Evolutionary conservation across 2,888 invertebrate genomes (phyloP), one percentile per base, ranked within the genome.

Genomic region (Pandemis cinnamomeana): DNA sequence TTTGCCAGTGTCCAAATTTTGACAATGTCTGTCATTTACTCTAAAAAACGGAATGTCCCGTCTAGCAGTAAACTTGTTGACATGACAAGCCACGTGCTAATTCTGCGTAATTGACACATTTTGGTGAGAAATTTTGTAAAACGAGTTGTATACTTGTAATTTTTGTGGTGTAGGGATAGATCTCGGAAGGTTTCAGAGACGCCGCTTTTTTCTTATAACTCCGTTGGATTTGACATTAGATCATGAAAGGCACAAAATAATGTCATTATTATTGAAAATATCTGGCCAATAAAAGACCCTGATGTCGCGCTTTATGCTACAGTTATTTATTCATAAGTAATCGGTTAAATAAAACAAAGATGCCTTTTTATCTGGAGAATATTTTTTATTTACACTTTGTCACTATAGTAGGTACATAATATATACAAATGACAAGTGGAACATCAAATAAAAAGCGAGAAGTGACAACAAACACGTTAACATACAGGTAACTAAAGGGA

Each of bases 381-480:
- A 91, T 79, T 86, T 90, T 90, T 92, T 92, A 93, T 93, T 93
- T 92, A 92, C 93, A 93, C 83, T 86, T 89, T 88, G 85, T 85
- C 86, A 84, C 89, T 90, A 89, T 83, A 82, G 79, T 86, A 87
- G 82, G 79, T 90, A 71, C 71, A 46, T 46, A 89, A 46, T 46
- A 89, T 91, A 80, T 91, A 92, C 90, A 92, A 85, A 81, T 86
- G 86, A 89, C 86, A 85, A 86, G 85, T 86, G 84, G 86, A 83
- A 84, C 82, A 75, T 75, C 71, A 79, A 85, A 83, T 75, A 85
- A 88, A 86, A 86, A 86, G 84, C 84, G 66, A 77, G 71, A 78
- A 73, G 79, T 77, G 61, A 77, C 75, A 83, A 82, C 77, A 79
- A 75, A 67, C 77, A 77, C 77, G 72, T 77, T 67, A 80, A 80